A percentile compares a stretch with the other conserved stretches of the same genome.
phyloP scores from a whole-genome alignment of 2,113 vertebrate genomes.

The Oreocharis arfaki region DNA sequence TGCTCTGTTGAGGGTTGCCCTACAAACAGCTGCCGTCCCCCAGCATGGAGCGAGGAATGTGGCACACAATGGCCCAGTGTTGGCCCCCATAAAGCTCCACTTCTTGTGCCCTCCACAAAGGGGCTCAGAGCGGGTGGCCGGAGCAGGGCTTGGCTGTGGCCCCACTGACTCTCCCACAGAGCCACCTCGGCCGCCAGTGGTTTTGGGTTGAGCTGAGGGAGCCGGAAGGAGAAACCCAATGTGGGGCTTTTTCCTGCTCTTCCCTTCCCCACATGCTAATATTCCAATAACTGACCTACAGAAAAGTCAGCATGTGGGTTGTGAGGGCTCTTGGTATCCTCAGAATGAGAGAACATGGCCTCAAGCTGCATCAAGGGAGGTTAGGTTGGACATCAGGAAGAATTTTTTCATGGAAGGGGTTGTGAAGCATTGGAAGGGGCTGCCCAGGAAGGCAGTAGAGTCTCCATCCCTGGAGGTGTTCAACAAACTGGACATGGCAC shows the following conservation, averaged over 20 bases:
- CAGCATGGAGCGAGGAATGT: slow-evolving; percentile 58
- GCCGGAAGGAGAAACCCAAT: rapidly evolving
- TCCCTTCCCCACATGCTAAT: neutral
- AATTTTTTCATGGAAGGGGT: neutral
- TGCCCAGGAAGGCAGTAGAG: neutral
- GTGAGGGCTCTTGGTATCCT: neutral
- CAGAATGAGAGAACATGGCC: neutral
- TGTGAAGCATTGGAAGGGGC: neutral
- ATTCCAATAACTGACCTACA: neutral
- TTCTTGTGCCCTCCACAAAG: slow-evolving; percentile 65
- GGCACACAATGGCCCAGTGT: slow-evolving; percentile 72
- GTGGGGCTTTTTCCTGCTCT: neutral
- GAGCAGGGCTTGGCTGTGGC: neutral
- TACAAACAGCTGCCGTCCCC: slow-evolving; percentile 29
- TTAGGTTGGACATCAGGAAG: neutral
- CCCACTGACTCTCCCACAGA: neutral
- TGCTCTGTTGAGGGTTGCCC: slow-evolving; percentile 30
- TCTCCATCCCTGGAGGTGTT: neutral
- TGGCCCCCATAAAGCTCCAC: slow-evolving; percentile 63
- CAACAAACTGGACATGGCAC: neutral
- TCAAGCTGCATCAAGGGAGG: neutral
- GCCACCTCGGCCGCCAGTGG: neutral
- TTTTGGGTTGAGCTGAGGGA: neutral
- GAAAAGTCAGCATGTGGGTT: neutral
- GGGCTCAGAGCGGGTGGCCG: slow-evolving; percentile 9